Evolutionary conservation across 37 sponge, comb jelly and placozoan genomes (phyloP), one percentile per base, ranked within the genome.

Genomic region (Chondrosia reniformis): DNA sequence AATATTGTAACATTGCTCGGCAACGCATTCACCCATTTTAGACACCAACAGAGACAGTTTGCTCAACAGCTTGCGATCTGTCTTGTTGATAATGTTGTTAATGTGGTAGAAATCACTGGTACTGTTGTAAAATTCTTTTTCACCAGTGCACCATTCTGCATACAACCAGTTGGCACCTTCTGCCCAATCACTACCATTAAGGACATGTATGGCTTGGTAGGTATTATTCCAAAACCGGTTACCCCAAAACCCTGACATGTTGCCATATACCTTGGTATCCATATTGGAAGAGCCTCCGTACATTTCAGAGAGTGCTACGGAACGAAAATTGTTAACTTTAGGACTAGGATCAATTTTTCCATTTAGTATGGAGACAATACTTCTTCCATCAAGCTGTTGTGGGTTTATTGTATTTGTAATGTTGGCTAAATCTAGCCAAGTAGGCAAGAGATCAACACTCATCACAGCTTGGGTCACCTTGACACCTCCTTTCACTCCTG

Each of bases 221-320:
- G 90, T 89, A 67, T 89, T 89, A 45, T 89, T 84, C 90, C 90
- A 89, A 46, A 89, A 89, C 27, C 79, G 42, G 44, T 76, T 81
- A 15, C 42, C 25, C 40, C 81, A 78, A 81, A 81, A 89, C 0
- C 74, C 74, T 58, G 82, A 62, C 74, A 85, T 56, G 27, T 79
- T 79, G 2, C 73, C 66, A 45, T 89, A 89, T 30, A 59, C n/a
- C 6, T 9, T 27, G 12, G 24, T 13, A 8, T 82, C 90, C 90
- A 89, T 89, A 59, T 75, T 84, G 0, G 85, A 84, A 15, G 90
- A 89, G 7, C 90, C 90, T 34, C 90, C 90, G 52, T 65, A 84
- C 82, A 89, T 84, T 45, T 89, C 90, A 46, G 85, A 75, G 13
- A 89, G 43, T 22, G 75, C 85, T 4, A 81, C 85, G 0, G 78